Conservation (phyloP, 2,888 invertebrate species). For the Leucoma salicis region DNA sequence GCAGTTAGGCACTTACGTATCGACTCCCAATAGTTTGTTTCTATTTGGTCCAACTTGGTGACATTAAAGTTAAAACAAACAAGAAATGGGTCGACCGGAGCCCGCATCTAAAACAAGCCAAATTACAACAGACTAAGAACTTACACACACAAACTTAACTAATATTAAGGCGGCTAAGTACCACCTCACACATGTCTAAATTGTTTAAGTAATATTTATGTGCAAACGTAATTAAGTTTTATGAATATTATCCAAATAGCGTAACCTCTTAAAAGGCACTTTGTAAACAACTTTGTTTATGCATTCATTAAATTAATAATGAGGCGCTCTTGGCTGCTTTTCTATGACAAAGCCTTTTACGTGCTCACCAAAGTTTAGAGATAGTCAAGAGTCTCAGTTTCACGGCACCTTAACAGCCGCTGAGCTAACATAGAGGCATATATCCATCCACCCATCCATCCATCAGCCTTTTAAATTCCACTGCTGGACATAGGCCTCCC, state of each 20-base stretch:
- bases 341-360: background rate
- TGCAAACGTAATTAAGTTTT: conserved; percentile 35
- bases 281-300: conserved; percentile 24
- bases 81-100: conserved; percentile 50
- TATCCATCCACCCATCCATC: no score
- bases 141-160: conserved; percentile 39
- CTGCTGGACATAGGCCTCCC: no score
- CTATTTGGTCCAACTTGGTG: conserved; percentile 54
- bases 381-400: no score
- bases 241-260: conserved; percentile 32
- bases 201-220: conserved; percentile 40
- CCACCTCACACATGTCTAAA: conserved; percentile 33
- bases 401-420: no score
- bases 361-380: background rate
- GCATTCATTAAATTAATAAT: conserved; percentile 18
- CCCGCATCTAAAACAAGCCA: conserved; percentile 59
- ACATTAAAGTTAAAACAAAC: conserved; percentile 59
- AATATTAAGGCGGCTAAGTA: conserved; percentile 28
- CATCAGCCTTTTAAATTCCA: no score
- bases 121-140: conserved; percentile 55
- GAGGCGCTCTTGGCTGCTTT: background rate
- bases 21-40: conserved; percentile 53
- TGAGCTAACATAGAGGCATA: no score
- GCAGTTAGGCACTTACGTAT: conserved; percentile 38
- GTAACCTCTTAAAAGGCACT: conserved; percentile 29